These are phyloP conservation scores for Cordilura impudica DNA, from an alignment of 2,888 invertebrate species.

Conservation along the genomic window DNA sequence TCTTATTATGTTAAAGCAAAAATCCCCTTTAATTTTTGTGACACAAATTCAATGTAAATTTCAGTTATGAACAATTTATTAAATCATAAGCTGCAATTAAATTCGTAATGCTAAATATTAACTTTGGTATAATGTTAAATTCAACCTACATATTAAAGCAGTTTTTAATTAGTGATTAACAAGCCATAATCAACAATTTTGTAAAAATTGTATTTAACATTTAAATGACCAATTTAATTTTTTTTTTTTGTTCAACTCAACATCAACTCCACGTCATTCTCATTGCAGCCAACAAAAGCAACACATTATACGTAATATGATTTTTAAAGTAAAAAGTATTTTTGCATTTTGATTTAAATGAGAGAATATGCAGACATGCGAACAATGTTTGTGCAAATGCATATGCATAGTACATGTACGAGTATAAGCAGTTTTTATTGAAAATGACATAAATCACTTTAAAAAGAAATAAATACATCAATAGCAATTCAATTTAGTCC, in stretches of 20 bases:
- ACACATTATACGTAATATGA: neutral
- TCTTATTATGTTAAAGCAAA: too few relatives aligned
- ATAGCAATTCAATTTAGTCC: too few relatives aligned
- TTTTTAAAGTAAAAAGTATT: constrained; percentile 16
- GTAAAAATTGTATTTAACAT: constrained; percentile 15
- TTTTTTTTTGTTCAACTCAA: neutral
- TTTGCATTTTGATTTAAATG: neutral
- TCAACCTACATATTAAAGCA: constrained; percentile 2
- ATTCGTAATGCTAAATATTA: constrained; percentile 19
- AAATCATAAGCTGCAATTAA: too few relatives aligned
- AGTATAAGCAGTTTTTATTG: too few relatives aligned
- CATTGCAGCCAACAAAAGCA: too few relatives aligned
- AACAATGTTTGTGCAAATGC: neutral
- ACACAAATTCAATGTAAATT: too few relatives aligned
- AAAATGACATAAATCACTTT: too few relatives aligned
- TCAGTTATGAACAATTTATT: too few relatives aligned
- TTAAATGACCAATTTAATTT: constrained; percentile 29
- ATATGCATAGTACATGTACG: neutral
- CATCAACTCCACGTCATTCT: neutral
- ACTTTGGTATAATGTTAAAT: constrained; percentile 37
- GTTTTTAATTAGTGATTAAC: constrained; percentile 51
- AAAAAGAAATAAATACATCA: too few relatives aligned
- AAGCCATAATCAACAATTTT: constrained; percentile 50
- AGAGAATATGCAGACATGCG: too few relatives aligned
- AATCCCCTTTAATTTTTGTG: too few relatives aligned